Evolutionary conservation across 2,113 vertebrate species (phyloP), one percentile per base, ranked within the genome.

Genomic region (Rafetus swinhoei): DNA sequence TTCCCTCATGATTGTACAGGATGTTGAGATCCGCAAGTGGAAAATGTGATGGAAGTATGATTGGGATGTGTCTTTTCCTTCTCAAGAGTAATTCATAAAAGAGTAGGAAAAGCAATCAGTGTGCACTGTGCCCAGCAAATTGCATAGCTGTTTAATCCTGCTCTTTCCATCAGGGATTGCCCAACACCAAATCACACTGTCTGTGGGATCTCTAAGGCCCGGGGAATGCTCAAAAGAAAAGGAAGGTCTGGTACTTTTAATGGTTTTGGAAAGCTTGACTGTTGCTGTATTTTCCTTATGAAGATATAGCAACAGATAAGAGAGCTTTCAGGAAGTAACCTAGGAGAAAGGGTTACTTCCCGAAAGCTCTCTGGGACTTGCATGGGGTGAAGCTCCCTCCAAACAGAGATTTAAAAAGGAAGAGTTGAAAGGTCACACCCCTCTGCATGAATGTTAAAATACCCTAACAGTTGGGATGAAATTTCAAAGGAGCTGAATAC

Each of bases 351-450:
- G 95, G 81, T 86, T 45, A 50, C 45, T 77, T 50, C 39, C 24
- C 85, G 86, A 86, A 18, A 35, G 9, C 45, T 91, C 76, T 52
- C 86, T 91, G 69, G 80, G 76, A 88, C 90, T 95, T 94, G 87
- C 94, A 55, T 80, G 69, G 62, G 50, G n/a, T 1, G 12, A 93
- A 65, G 81, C 25, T 93, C 88, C 92, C 90, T 87, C 91, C 80
- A 84, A 91, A 91, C 82, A 12, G 87, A 94, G 85, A 85, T 88
- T 91, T 45, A 45, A 45, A 96, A 84, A 60, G 85, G 82, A 90
- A 39, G 35, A 76, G 84, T 95, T 91, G 95, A 79, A 90, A 94
- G 87, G 94, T 96, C 91, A 92, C 9, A 6, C 14, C 69, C 45
- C 60, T 56, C 29, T 90, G 22, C 0, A 1, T 39, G 81, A 82